Base-by-base conservation (phyloP, 2,888 invertebrate species). In the Scelioninae gen. 2 region DNA sequence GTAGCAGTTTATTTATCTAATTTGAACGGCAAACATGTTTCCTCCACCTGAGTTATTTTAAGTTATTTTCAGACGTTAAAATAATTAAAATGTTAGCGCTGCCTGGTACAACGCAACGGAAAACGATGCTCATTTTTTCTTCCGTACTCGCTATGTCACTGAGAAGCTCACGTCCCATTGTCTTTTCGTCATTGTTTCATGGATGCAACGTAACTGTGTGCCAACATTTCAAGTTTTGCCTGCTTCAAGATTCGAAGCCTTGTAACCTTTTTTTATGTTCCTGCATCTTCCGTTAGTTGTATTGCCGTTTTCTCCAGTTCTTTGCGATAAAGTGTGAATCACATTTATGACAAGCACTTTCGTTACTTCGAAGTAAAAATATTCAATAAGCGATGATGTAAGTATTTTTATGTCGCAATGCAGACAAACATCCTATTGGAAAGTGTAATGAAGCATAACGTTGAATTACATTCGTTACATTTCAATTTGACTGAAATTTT, bases 121-220 rank as follows among this genome's bases (percentile, higher is more conserved):
- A 57, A 31, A 31, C 9, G 39, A 48, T 57, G 11, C 35, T 31
- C 45, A 15, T 46, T 16, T 37, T 39, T 4, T 55, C 48, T 39
- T 48, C 58, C 67, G 15, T 39, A 53, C 50, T 50, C 50, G 39
- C 39, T 33, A 15, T 25, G 58, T 52, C 33, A 22, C 25, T n/a
- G 13, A 69, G 35, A 69, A 69, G 61, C 61, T 61, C 11, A 31
- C 16, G 46, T 41, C 43, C 35, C 33, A 48, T 57, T 69, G 45
- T 61, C 41, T 48, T 53, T 39, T 37, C 35, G 69, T 61, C 53
- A 48, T 70, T 70, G 69, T 70, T 60, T 63, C 63, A 13, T 28
- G 45, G 53, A 61, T 57, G 63, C 35, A 45, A 35, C 22, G 43
- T 31, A 68, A n/a, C n/a, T n/a, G 33, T 37, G 48, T 69, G 48